phyloP scores from a whole-genome alignment of 2,888 invertebrate species.

The Chaetogeoica ovagalla region DNA sequence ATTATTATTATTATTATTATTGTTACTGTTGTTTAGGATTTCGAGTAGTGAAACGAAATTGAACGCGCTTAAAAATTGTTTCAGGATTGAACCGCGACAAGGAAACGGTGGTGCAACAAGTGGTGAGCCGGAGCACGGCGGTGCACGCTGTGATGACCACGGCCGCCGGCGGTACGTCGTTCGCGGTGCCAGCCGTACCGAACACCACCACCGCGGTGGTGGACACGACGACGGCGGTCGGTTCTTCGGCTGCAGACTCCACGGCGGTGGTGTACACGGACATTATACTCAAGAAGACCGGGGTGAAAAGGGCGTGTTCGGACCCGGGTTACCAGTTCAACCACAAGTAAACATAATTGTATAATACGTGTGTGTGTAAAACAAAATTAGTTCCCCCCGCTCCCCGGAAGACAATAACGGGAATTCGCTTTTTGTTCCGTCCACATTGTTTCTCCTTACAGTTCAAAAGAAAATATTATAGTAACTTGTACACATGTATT shows the following conservation, averaged over 20 bases:
- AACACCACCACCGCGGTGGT: slow-evolving; percentile 41
- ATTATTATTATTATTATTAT: too few species aligned
- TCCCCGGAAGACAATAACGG: too few species aligned
- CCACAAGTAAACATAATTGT: slow-evolving; percentile 54
- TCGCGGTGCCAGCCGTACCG: slow-evolving; percentile 53
- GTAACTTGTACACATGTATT: too few species aligned
- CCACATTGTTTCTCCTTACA: too few species aligned
- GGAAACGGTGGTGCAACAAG: slow-evolving; percentile 36
- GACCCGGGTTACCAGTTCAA: slow-evolving; percentile 68
- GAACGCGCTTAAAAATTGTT: background rate
- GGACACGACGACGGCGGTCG: slow-evolving; percentile 22
- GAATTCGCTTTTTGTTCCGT: too few species aligned
- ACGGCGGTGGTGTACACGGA: slow-evolving; percentile 64
- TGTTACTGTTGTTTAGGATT: too few species aligned
- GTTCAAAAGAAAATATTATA: too few species aligned
- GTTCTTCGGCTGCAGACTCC: slow-evolving; percentile 62
- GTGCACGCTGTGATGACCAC: slow-evolving; percentile 42
- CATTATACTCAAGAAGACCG: slow-evolving; percentile 58
- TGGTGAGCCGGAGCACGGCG: slow-evolving; percentile 40
- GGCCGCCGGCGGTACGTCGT: slow-evolving; percentile 47
- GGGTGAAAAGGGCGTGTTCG: slow-evolving; percentile 74
- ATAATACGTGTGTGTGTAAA: too few species aligned
- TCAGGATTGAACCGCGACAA: slow-evolving; percentile 31
- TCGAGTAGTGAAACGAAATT: background rate
- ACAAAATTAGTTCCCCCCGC: too few species aligned